Evolutionary conservation across 2,888 invertebrate genomes (phyloP), one percentile per base, ranked within the genome.

Genomic region (Elegia similella): DNA sequence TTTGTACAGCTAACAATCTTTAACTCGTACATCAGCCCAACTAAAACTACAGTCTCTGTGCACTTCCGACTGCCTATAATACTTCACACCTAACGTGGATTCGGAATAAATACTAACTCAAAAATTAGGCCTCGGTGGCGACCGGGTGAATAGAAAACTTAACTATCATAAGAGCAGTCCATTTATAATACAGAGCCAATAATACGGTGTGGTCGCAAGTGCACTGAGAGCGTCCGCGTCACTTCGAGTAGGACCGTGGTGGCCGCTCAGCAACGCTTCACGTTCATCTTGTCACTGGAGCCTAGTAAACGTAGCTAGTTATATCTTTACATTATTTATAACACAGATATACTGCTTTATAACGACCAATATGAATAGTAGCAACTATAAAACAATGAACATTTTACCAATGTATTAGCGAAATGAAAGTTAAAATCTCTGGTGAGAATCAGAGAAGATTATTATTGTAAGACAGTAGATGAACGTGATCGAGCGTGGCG

Each of bases 1-100:
- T 84, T 84, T 84, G 80, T 82, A 84, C 80, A 82, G 78, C 83
- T 78, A 80, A 81, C 71, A 66, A 61, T 30, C 69, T 67, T 61
- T 67, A 67, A 60, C 65, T 73, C 67, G 64, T 63, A 67, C 58
- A 67, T 68, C 68, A 64, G 71, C 71, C 72, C 67, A 61, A 64
- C 63, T 67, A 62, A 65, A 72, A 59, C 62, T 69, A 70, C 64
- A 63, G 68, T 38, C 76, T 76, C 75, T 72, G 70, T 72, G 76
- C 76, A 82, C 77, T 75, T 76, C 58, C 78, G 75, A 74, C 68
- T 68, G 65, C 65, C 60, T 55, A 56, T 62, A 62, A 59, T 61
- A 62, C 58, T 61, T 62, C 54, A 48, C 43, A 29, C 42, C 13
- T 23, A 23, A 23, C 5, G 23, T 10, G 34, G 38, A 6, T 54